Conservation (phyloP, 1,140 invertebrate genomes). For the Reticulitermes speratus region DNA sequence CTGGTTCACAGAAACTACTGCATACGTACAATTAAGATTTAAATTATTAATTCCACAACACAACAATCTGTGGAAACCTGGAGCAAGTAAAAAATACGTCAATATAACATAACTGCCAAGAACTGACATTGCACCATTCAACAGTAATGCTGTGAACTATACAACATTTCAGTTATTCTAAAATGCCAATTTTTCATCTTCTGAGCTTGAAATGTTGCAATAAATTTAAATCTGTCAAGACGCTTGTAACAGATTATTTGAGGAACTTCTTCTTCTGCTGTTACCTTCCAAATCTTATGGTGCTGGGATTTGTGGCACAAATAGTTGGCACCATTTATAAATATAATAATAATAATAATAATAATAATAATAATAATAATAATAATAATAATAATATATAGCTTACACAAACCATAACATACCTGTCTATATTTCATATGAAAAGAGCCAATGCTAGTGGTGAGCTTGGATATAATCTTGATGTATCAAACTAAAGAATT, state of each 20-base stretch:
- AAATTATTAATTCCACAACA: background rate
- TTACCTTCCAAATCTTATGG: background rate
- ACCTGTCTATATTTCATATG: too few relatives aligned
- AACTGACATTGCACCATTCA: background rate
- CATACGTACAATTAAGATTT: slow-evolving; percentile 8
- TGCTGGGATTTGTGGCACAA: background rate
- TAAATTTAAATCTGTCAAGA: background rate
- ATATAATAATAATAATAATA: too few relatives aligned
- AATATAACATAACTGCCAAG: background rate
- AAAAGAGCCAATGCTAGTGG: background rate
- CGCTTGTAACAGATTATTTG: background rate
- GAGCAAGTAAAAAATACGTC: background rate
- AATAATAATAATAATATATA: too few relatives aligned
- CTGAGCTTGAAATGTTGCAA: background rate
- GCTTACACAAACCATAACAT: background rate
- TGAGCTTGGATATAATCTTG: background rate
- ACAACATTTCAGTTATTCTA: background rate
- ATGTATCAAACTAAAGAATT: background rate
- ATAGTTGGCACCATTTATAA: background rate
- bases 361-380: too few relatives aligned
- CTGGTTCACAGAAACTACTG: background rate
- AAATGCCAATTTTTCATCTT: background rate
- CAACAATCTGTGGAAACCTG: background rate
- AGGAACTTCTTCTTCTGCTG: background rate
- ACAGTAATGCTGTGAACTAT: background rate